Base-by-base conservation (phyloP, 2,113 vertebrate species). In the Gymnarchus niloticus region DNA sequence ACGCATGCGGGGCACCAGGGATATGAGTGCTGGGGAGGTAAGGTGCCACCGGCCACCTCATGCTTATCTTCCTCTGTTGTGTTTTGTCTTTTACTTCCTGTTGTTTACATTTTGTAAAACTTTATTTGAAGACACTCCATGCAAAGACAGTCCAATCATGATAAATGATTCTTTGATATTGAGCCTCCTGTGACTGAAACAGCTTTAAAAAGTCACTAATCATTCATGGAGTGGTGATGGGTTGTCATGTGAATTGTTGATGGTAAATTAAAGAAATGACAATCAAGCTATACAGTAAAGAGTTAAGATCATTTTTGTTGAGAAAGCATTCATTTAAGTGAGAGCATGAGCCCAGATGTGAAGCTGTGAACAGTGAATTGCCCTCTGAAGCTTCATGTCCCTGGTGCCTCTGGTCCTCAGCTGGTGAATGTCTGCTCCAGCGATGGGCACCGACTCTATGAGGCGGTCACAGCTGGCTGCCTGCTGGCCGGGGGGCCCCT, bases 391-490 rank as follows among this genome's bases (percentile, higher is more conserved):
- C 33, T 17, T 33, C 14, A 6, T 73, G 14, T 73, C 19, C 65
- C 14, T 73, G 33, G 28, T 57, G 21, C 37, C 17, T 6, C 56
- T 23, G 86, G 56, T 41, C 65, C 65, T 41, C 52, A 96, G 95
- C 87, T 96, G 88, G 90, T 96, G 87, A 96, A 96, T 91, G 95
- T 96, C 83, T 96, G 95, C 90, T 92, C 92, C 90, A 94, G 90
- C 54, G 95, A 96, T 21, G 95, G 95, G 85, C 94, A 94, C 87
- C 91, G 95, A 57, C 89, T 96, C 28, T 95, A 90, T 88, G 95
- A 96, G 86, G 94, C 93, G 0, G 93, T 93, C 56, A 90, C 92
- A 0, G 48, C 92, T 89, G 94, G 94, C 85, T 93, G 92, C 84
- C 90, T 96, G 88, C 89, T 96, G 84, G 93, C 90, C 0, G 95